These are phyloP conservation scores for Craseonycteris thonglongyai DNA, from an alignment of 2,113 vertebrate genomes.

Conservation along the genomic window DNA sequence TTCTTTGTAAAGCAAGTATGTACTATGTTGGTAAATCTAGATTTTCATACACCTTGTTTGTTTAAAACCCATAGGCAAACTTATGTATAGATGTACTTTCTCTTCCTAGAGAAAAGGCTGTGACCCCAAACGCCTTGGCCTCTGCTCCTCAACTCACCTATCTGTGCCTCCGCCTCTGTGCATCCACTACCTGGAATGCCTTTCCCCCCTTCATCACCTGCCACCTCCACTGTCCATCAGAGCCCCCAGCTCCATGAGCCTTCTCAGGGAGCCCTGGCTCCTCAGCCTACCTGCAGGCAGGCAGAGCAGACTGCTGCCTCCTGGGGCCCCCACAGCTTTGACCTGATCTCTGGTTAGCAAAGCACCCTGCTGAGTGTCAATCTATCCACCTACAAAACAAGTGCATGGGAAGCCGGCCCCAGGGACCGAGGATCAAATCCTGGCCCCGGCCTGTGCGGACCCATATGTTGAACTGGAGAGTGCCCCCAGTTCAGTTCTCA, in stretches of 20 bases:
- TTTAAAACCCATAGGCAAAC: not conserved
- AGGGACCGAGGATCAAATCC: no score
- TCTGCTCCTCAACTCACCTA: not conserved
- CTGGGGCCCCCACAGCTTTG: no score
- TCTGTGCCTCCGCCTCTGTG: not conserved
- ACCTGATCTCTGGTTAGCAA: no score
- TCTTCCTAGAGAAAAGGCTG: not conserved
- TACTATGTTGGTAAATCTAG: not conserved
- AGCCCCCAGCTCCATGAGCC: not conserved
- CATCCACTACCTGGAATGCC: not conserved
- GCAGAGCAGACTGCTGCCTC: not conserved
- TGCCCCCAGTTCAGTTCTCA: no score
- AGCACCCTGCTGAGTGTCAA: not conserved
- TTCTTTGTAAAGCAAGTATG: not conserved
- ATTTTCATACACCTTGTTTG: not conserved
- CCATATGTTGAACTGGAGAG: no score
- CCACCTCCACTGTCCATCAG: not conserved
- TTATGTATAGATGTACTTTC: not conserved
- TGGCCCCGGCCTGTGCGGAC: no score
- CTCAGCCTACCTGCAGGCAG: not conserved
- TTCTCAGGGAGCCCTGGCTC: not conserved
- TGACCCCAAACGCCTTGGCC: not conserved
- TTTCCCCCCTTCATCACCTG: not conserved
- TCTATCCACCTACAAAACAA: not conserved
- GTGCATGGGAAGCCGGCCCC: no score